Percentiles rank a stretch among this genome's conserved stretches.
Evolutionary conservation across 2,888 invertebrate genomes (phyloP).

Genomic region (Macropis europaea): DNA sequence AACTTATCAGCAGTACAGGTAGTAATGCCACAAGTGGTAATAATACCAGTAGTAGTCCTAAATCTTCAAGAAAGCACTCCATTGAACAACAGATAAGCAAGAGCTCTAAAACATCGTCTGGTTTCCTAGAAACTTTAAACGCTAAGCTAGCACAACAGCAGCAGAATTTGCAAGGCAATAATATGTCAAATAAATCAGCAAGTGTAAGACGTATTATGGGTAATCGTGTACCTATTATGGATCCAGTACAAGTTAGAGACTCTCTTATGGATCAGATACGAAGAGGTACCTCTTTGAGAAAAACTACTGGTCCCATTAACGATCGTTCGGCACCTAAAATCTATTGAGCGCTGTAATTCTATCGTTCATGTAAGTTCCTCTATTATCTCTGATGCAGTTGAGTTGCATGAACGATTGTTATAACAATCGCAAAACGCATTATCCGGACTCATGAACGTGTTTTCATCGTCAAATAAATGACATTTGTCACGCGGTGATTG

Average conservation of each 20-base stretch:
- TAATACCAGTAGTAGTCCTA: conserved; percentile 70
- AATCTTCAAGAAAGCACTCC: conserved; percentile 76
- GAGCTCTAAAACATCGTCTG: conserved; percentile 79
- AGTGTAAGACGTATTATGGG: conserved; percentile 77
- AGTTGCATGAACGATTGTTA: conserved; percentile 23
- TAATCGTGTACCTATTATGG: conserved; percentile 76
- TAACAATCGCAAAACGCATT: conserved; percentile 7
- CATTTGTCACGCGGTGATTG: no score
- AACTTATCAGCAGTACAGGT: conserved; percentile 79
- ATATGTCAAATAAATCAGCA: conserved; percentile 72
- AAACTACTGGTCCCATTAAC: conserved; percentile 87
- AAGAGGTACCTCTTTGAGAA: conserved; percentile 90
- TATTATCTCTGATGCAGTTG: conserved; percentile 27
- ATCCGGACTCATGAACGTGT: background rate
- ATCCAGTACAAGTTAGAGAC: conserved; percentile 81
- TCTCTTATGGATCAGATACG: conserved; percentile 97
- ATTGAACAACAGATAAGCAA: conserved; percentile 80
- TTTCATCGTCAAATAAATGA: background rate
- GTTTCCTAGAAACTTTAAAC: conserved; percentile 90
- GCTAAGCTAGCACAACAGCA: conserved; percentile 88
- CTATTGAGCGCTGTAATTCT: conserved; percentile 81
- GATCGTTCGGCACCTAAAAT: conserved; percentile 95
- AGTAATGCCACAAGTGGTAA: conserved; percentile 48
- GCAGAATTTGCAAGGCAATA: conserved; percentile 78
- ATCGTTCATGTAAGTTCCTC: conserved; percentile 53